A percentile compares a stretch with the other conserved stretches of the same genome.
Conservation (phyloP, 2,113 vertebrate genomes). For the Alethe diademata region DNA sequence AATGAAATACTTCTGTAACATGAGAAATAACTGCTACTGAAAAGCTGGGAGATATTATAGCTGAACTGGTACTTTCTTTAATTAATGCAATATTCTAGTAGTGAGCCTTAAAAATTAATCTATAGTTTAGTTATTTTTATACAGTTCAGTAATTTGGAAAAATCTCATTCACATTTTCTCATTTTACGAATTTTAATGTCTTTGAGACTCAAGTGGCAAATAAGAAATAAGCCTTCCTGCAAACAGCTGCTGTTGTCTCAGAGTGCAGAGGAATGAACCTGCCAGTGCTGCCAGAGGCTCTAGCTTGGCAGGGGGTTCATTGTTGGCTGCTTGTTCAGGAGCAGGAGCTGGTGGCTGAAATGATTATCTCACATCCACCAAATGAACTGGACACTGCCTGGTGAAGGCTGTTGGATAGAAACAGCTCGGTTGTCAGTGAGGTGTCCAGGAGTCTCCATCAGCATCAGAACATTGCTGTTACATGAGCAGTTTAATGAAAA, state of each 20-base stretch:
- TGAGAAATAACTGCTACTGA: neutral
- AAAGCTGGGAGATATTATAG: neutral
- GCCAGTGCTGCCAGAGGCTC: neutral
- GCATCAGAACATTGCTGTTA: neutral
- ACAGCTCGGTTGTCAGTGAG: neutral
- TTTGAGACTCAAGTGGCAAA: neutral
- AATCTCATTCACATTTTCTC: neutral
- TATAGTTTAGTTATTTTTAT: neutral
- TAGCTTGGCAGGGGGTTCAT: neutral
- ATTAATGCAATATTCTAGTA: neutral
- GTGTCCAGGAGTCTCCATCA: neutral
- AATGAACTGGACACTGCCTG: neutral
- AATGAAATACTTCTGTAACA: neutral
- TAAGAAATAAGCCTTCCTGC: neutral
- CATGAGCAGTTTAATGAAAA: neutral
- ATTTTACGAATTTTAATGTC: neutral
- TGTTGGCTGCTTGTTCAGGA: neutral
- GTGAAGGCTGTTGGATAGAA: neutral
- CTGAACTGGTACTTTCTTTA: neutral
- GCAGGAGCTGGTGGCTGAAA: neutral
- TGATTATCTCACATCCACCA: fast-evolving
- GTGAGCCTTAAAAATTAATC: neutral
- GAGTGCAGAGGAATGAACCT: neutral
- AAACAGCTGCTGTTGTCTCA: neutral
- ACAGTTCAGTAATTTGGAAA: neutral